phyloP scores from a whole-genome alignment of 2,797 vertebrate genomes.

The Paguma larvata region DNA sequence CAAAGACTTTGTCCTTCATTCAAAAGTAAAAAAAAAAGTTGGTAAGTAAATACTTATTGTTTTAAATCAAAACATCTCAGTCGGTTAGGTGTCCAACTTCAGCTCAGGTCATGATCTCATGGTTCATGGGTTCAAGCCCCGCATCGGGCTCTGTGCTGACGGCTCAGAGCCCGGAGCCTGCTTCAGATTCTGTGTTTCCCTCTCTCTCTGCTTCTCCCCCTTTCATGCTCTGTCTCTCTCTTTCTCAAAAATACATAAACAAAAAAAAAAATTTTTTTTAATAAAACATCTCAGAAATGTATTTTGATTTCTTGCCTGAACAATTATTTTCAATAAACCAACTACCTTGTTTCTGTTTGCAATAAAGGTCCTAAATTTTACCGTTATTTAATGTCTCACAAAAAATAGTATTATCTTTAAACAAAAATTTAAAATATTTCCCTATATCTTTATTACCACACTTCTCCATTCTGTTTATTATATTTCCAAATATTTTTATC shows the following conservation, averaged over 20 bases:
- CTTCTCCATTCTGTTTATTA: background rate
- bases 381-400: background rate
- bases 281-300: constrained; percentile 30
- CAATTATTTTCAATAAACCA: background rate
- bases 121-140: no score
- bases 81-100: no score
- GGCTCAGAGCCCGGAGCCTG: no score
- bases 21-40: background rate
- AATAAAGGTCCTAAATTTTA: background rate
- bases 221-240: no score
- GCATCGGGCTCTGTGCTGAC: no score
- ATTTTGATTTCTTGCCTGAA: background rate
- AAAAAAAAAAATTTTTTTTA: no score
- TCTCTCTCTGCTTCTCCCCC: no score
- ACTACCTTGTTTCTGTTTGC: background rate
- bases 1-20: background rate
- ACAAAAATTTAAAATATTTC: background rate
- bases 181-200: no score
- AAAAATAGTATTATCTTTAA: background rate
- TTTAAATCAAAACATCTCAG: constrained; percentile 41
- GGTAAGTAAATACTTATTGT: background rate
- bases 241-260: no score
- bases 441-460: background rate
- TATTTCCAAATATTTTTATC: background rate
- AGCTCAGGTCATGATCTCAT: no score